A percentile compares a stretch with the other conserved stretches of the same genome.
These are phyloP conservation scores for Spatulosminthurus flaviceps DNA, from an alignment of 2,888 invertebrate species.

Conservation along the genomic window DNA sequence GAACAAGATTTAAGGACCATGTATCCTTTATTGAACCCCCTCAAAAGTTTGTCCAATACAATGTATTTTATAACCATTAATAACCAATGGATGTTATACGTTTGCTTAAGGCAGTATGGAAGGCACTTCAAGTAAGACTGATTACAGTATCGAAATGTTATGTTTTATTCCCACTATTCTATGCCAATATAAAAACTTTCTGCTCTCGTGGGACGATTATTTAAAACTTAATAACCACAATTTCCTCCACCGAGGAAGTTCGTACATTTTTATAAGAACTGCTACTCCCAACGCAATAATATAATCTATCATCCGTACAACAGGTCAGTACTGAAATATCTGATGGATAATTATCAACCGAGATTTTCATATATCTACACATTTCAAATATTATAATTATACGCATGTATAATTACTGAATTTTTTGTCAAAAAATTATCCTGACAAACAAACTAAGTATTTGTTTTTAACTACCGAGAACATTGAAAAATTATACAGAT, in stretches of 20 bases:
- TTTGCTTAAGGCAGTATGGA: conserved; percentile 48
- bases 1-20: conserved; percentile 8
- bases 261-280: neutral
- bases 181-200: conserved; percentile 17
- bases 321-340: conserved; percentile 19
- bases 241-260: conserved; percentile 1
- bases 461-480: conserved; percentile 1
- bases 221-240: conserved; percentile 9
- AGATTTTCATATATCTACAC: conserved; percentile 19
- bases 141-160: conserved; percentile 23
- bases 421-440: no score
- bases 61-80: conserved; percentile 21
- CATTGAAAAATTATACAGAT: conserved; percentile 28
- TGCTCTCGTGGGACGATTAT: conserved; percentile 11
- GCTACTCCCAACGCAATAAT: conserved; percentile 12
- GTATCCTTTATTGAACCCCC: conserved; percentile 36
- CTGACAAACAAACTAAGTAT: no score
- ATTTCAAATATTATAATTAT: neutral
- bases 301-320: conserved; percentile 16
- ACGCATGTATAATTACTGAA: no score
- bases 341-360: neutral
- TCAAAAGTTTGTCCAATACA: conserved; percentile 29
- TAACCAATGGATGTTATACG: conserved; percentile 24
- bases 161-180: conserved; percentile 1
- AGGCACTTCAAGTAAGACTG: conserved; percentile 47